A percentile compares a stretch with the other conserved stretches of the same genome.
phyloP scores from a whole-genome alignment of 2,797 vertebrate genomes.

The Nothura maculosa region DNA sequence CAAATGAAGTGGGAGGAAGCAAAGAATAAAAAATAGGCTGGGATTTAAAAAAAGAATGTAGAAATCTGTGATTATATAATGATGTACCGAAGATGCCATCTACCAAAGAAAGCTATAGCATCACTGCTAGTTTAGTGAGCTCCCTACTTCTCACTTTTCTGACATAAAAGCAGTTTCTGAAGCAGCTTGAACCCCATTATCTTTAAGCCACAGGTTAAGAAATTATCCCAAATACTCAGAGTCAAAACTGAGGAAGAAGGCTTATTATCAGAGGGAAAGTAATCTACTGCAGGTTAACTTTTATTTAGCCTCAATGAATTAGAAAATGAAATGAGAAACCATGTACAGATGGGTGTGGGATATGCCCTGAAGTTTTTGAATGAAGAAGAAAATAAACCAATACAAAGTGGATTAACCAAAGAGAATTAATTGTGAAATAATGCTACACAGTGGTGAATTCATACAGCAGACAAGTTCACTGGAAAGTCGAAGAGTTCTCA shows the following conservation, averaged over 20 bases:
- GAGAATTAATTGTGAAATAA: neutral
- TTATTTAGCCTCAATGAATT: neutral
- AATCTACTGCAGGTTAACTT: neutral
- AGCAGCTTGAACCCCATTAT: neutral
- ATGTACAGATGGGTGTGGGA: neutral
- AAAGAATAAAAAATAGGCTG: slow-evolving; percentile 60
- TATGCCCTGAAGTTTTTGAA: neutral
- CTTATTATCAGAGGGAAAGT: neutral
- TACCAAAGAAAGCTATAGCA: neutral
- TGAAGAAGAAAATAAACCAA: neutral
- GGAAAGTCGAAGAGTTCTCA: neutral
- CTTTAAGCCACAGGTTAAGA: neutral
- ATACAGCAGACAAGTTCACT: neutral
- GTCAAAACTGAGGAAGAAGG: neutral
- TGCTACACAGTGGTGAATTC: neutral
- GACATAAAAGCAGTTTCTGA: neutral
- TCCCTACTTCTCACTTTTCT: neutral
- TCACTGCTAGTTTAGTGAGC: neutral
- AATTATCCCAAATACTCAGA: neutral
- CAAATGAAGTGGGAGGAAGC: slow-evolving; percentile 51
- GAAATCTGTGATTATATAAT: slow-evolving; percentile 66
- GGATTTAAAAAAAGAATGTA: slow-evolving; percentile 60
- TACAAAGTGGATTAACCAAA: neutral
- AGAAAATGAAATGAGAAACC: neutral
- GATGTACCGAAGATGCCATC: neutral